Evolutionary conservation across 2,888 invertebrate species (phyloP).

Genomic region (Idaea straminata): DNA sequence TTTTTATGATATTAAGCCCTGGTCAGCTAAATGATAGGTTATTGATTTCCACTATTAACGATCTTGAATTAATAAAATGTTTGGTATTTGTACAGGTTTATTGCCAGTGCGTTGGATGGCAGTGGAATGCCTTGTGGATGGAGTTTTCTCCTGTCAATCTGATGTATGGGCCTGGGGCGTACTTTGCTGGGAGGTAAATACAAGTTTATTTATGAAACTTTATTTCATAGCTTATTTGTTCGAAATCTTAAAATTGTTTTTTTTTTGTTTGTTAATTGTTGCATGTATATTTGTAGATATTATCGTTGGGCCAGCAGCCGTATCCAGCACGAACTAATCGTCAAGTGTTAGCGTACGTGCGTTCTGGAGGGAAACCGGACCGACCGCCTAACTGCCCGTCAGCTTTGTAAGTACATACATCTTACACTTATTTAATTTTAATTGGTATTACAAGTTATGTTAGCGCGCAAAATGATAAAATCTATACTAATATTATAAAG

Average conservation of each 20-base stretch:
- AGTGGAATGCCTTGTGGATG: constrained; percentile 97
- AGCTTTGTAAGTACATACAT: constrained; percentile 80
- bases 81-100: constrained; percentile 78
- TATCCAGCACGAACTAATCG: constrained; percentile 96
- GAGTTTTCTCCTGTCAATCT: constrained; percentile 97
- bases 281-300: constrained; percentile 72
- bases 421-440: too few relatives aligned
- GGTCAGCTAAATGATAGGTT: too few relatives aligned
- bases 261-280: background rate
- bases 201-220: background rate
- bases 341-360: constrained; percentile 94
- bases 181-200: constrained; percentile 91
- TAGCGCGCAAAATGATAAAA: too few relatives aligned
- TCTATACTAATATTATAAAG: too few relatives aligned
- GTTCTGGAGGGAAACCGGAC: constrained; percentile 91
- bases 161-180: constrained; percentile 98
- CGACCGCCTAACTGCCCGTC: constrained; percentile 92
- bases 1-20: too few relatives aligned
- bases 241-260: too few relatives aligned
- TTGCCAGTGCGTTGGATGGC: constrained; percentile 99
- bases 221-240: background rate
- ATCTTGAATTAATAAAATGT: background rate
- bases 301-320: constrained; percentile 97
- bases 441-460: too few relatives aligned
- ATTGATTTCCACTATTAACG: too few relatives aligned